A percentile compares a stretch with the other conserved stretches of the same genome.
Conservation (phyloP, 2,797 vertebrate genomes). For the Heliangelus exortis region DNA sequence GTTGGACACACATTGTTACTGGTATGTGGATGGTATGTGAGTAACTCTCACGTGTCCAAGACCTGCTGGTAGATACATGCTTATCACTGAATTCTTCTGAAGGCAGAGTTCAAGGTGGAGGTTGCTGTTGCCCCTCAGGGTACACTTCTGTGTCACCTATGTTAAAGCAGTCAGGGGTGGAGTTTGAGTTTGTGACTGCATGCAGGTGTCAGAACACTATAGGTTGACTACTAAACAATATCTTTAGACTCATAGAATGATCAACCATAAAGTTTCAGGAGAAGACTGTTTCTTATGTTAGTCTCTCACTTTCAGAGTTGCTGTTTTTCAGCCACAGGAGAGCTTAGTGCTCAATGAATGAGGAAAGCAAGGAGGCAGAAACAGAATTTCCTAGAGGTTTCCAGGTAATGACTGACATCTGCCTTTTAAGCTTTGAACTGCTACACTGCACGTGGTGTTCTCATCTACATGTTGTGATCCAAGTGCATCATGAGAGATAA, state of each 20-base stretch:
- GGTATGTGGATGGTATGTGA: not conserved
- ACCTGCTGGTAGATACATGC: not conserved
- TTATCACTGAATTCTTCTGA: not conserved
- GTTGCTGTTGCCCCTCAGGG: not conserved
- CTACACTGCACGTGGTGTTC: not conserved
- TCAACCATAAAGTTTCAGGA: not conserved
- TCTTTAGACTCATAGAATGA: not conserved
- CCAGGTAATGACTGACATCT: not conserved
- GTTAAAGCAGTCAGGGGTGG: not conserved
- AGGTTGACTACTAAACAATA: not conserved
- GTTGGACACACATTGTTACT: slow-evolving; percentile 19
- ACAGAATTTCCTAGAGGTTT: not conserved
- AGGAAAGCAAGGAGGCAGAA: not conserved
- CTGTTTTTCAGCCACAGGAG: not conserved
- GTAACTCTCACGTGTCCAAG: not conserved
- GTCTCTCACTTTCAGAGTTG: not conserved
- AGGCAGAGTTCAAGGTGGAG: not conserved
- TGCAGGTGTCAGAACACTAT: not conserved
- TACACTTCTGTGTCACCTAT: not conserved
- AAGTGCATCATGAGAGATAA: not conserved
- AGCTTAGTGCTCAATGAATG: not conserved
- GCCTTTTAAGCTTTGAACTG: not conserved
- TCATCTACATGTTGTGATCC: not conserved
- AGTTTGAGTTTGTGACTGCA: not conserved
- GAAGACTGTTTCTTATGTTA: not conserved